Base-by-base conservation (phyloP, 1,140 invertebrate species). In the Delia radicum region DNA sequence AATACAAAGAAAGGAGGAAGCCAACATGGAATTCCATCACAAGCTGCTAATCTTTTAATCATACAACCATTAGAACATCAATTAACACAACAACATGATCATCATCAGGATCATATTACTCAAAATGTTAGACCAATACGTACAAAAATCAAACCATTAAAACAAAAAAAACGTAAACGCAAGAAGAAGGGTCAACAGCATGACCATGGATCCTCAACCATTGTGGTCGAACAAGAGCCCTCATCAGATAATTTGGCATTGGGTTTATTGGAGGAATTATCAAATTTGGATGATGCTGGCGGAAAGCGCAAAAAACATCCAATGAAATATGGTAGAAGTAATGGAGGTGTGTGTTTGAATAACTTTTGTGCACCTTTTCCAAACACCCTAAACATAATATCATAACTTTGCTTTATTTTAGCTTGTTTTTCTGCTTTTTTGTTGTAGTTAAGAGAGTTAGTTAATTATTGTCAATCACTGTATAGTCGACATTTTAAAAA, bases 301-400 rank as follows among this genome's bases (percentile, higher is more conserved):
- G 73, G 74, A n/a, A 74, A 74, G 29, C 73, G 73, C 46, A 83
- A 82, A 78, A 85, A 80, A 75, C 77, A 79, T 74, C 80, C 81
- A 78, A 75, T 77, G 76, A 85, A 85, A 79, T 82, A 87, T 82
- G 85, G 82, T 85, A 86, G 82, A 83, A 82, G 80, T 82, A 80
- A 81, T 78, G 81, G 82, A 83, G 83, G 79, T 85, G 81, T 83
- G 84, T 85, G 80, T 80, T 83, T 84, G 67, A 78, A 82, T 82
- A 81, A 85, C 78, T 82, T 83, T 80, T 76, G 73, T 80, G 83
- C 83, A 85, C 83, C 82, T 31, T 80, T 85, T 83, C 77, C 78
- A 72, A 76, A 31, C 76, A 77, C 76, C n/a, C n/a, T n/a, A n/a
- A n/a, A 27, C 31, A 55, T 24, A 62, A 55, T n/a, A 29, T 67